Conservation (phyloP, 1,140 invertebrate genomes). For the Atta cephalotes region DNA sequence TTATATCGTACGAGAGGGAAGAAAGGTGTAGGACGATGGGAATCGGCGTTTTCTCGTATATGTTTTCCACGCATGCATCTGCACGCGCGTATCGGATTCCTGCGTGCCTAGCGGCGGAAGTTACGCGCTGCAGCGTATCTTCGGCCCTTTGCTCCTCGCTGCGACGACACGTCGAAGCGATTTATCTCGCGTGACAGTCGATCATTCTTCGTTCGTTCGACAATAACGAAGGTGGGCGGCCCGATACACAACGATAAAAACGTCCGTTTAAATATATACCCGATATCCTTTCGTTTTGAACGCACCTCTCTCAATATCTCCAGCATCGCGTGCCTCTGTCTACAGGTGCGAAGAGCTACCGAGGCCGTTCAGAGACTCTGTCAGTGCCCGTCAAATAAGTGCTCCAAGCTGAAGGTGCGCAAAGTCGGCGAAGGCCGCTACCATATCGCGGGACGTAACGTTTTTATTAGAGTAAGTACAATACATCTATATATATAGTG, state of each 20-base stretch:
- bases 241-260: not conserved
- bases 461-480: conserved; percentile 87
- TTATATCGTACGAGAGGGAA: conserved; percentile 23
- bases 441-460: conserved; percentile 92
- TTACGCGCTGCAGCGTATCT: conserved; percentile 46
- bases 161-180: conserved; percentile 41
- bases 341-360: conserved; percentile 90
- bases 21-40: conserved; percentile 36
- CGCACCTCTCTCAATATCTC: conserved; percentile 2
- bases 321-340: not conserved
- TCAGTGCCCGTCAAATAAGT: conserved; percentile 90
- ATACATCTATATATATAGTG: no score
- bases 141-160: conserved; percentile 18
- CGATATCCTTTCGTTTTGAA: not conserved
- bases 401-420: conserved; percentile 91
- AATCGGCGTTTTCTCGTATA: conserved; percentile 42
- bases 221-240: conserved; percentile 22
- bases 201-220: conserved; percentile 50
- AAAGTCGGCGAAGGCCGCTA: conserved; percentile 94
- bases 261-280: conserved; percentile 33
- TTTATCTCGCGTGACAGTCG: conserved; percentile 65
- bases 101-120: conserved; percentile 58
- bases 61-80: conserved; percentile 64
- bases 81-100: conserved; percentile 60
- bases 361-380: conserved; percentile 90